Percentiles rank a stretch among this genome's conserved stretches.
These are phyloP conservation scores for Pachliopta kotzebuea DNA, from an alignment of 2,888 invertebrate species.

Conservation along the genomic window DNA sequence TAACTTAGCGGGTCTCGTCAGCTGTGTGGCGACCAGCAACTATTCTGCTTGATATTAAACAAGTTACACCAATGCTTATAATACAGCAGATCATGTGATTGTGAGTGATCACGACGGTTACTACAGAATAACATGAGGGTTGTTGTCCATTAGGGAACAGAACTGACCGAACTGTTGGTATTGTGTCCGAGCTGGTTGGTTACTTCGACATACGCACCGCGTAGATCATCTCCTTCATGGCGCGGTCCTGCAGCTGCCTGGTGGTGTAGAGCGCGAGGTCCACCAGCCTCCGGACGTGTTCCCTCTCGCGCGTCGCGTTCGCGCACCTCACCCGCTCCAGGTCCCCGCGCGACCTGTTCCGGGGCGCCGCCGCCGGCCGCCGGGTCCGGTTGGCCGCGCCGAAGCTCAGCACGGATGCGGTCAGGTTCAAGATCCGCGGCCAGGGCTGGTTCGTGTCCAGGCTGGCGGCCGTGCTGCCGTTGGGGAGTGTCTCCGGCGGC, in stretches of 20 bases:
- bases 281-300: slow-evolving; percentile 51
- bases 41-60: no score
- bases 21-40: no score
- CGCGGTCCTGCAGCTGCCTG: slow-evolving; percentile 53
- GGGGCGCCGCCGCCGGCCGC: neutral
- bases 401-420: slow-evolving; percentile 24
- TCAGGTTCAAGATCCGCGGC: slow-evolving; percentile 27
- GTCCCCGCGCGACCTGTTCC: neutral
- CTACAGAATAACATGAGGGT: no score
- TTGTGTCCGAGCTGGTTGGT: neutral
- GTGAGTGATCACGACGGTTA: no score
- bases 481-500: neutral
- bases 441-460: slow-evolving; percentile 3
- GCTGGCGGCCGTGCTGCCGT: slow-evolving; percentile 11
- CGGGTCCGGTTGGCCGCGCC: slow-evolving; percentile 8
- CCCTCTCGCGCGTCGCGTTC: slow-evolving; percentile 27
- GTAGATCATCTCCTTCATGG: slow-evolving; percentile 48
- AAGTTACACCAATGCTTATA: no score
- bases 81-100: no score
- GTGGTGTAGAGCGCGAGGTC: slow-evolving; percentile 57
- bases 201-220: slow-evolving; percentile 15
- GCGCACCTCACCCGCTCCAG: slow-evolving; percentile 14
- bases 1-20: no score
- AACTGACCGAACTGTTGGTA: no score
- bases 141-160: no score